Percentiles rank a stretch among this genome's conserved stretches.
phyloP scores from a whole-genome alignment of 2,113 vertebrate species.

The Hystrix cristata region DNA sequence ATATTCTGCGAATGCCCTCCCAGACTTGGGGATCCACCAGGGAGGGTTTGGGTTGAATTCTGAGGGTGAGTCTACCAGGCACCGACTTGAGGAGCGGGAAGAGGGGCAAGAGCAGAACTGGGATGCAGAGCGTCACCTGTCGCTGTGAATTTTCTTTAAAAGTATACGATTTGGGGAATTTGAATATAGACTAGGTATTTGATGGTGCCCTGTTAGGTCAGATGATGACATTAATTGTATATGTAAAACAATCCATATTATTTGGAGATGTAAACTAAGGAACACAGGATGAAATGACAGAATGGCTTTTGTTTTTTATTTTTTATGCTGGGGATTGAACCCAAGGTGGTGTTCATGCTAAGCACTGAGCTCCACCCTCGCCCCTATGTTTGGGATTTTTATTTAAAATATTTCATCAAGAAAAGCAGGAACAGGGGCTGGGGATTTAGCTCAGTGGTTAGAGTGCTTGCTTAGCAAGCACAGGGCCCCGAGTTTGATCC shows the following conservation, averaged over 20 bases:
- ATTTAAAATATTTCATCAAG: constrained; percentile 57
- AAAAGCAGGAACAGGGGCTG: not conserved
- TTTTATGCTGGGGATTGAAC: not conserved
- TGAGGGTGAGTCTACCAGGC: not conserved
- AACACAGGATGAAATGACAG: not conserved
- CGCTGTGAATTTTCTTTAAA: not conserved
- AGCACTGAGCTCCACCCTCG: not conserved
- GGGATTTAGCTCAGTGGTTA: too few species aligned
- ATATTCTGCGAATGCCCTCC: not conserved
- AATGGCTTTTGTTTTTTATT: not conserved
- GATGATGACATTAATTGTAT: not conserved
- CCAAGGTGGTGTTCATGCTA: not conserved
- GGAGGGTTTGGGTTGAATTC: not conserved
- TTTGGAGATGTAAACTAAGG: not conserved
- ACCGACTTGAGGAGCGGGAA: not conserved
- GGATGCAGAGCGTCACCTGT: not conserved
- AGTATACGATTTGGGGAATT: not conserved
- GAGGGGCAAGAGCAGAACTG: not conserved
- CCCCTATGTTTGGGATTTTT: not conserved
- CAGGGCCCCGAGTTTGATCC: too few species aligned
- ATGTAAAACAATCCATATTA: not conserved
- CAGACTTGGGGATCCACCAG: not conserved
- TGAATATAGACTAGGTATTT: not conserved
- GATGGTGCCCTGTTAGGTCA: not conserved
- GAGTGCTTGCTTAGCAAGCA: too few species aligned